phyloP scores from a whole-genome alignment of 2,113 vertebrate genomes.

The Melanotaenia duboulayi region DNA sequence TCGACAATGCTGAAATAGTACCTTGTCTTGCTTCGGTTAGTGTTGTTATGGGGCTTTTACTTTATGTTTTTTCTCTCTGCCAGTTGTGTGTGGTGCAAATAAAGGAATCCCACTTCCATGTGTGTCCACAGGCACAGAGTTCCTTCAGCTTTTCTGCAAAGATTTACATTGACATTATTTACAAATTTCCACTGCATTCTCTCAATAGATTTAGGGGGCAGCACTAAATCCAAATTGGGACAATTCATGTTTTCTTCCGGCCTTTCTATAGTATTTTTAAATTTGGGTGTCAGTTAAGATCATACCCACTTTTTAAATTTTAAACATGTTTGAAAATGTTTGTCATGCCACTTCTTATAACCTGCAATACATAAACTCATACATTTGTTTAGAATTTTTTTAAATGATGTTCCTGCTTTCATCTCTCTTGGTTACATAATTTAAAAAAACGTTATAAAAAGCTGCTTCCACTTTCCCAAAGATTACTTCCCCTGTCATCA shows the following conservation, averaged over 20 bases:
- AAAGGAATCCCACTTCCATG: neutral
- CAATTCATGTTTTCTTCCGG: conserved; percentile 34
- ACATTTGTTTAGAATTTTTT: conserved; percentile 28
- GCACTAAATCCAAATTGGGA: conserved; percentile 21
- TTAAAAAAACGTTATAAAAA: conserved; percentile 11
- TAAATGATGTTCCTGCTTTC: neutral
- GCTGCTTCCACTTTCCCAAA: conserved; percentile 4
- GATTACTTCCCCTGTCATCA: conserved; percentile 29
- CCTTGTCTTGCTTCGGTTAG: neutral
- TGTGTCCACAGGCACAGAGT: neutral
- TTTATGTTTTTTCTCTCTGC: neutral
- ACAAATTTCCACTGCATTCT: neutral
- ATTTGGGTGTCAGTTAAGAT: conserved; percentile 17
- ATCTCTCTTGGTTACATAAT: conserved; percentile 22
- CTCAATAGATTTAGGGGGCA: neutral
- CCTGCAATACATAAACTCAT: conserved; percentile 5
- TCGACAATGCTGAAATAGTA: neutral
- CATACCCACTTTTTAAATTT: conserved; percentile 5
- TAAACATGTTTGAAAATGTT: conserved; percentile 26
- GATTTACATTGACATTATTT: conserved; percentile 39
- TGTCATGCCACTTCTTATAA: conserved; percentile 22
- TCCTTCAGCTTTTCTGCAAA: conserved; percentile 27
- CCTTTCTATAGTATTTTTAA: conserved; percentile 20
- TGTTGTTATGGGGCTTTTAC: neutral
- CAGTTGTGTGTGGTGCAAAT: neutral